Evolutionary conservation across 2,797 vertebrate genomes (phyloP).

Genomic region (Cyprinodon diabolis): DNA sequence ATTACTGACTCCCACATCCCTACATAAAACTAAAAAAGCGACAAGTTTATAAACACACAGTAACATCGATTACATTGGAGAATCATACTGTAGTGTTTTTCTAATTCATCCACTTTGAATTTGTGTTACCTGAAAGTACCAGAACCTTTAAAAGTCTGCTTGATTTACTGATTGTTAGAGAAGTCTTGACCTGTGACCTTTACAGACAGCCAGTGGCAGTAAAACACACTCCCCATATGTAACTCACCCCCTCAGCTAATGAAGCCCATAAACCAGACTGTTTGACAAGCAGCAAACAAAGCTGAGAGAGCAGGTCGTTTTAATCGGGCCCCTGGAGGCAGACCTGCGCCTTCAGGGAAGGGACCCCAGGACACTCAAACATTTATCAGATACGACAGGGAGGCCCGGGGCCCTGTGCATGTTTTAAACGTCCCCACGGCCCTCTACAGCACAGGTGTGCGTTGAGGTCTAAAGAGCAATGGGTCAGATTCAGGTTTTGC

Average conservation of each 20-base stretch:
- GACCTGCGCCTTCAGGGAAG: slow-evolving; percentile 62
- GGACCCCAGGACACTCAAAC: slow-evolving; percentile 62
- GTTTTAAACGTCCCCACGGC: slow-evolving; percentile 56
- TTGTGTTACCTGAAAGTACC: slow-evolving; percentile 39
- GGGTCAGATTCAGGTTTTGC: slow-evolving; percentile 56
- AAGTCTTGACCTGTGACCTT: slow-evolving; percentile 77
- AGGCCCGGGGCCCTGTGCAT: slow-evolving; percentile 56
- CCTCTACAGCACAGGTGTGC: slow-evolving; percentile 70
- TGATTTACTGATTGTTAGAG: slow-evolving; percentile 78
- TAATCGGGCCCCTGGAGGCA: slow-evolving; percentile 79
- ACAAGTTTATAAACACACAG: slow-evolving; percentile 33
- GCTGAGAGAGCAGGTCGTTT: slow-evolving; percentile 74
- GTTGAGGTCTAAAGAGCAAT: slow-evolving; percentile 56
- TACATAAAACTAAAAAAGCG: slow-evolving; percentile 12
- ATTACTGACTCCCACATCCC: slow-evolving; percentile 27
- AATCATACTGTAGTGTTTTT: slow-evolving; percentile 21
- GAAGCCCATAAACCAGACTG: slow-evolving; percentile 78
- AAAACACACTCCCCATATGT: slow-evolving; percentile 81
- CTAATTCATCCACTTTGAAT: slow-evolving; percentile 28
- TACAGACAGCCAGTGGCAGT: slow-evolving; percentile 84
- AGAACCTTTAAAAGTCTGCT: slow-evolving; percentile 34
- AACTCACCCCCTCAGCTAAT: slow-evolving; percentile 73
- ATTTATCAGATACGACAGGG: slow-evolving; percentile 75
- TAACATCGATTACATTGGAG: slow-evolving; percentile 27
- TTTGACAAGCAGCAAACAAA: slow-evolving; percentile 80